These are phyloP conservation scores for Lepidurus couesii DNA, from an alignment of 1,140 invertebrate genomes.

Conservation along the genomic window DNA sequence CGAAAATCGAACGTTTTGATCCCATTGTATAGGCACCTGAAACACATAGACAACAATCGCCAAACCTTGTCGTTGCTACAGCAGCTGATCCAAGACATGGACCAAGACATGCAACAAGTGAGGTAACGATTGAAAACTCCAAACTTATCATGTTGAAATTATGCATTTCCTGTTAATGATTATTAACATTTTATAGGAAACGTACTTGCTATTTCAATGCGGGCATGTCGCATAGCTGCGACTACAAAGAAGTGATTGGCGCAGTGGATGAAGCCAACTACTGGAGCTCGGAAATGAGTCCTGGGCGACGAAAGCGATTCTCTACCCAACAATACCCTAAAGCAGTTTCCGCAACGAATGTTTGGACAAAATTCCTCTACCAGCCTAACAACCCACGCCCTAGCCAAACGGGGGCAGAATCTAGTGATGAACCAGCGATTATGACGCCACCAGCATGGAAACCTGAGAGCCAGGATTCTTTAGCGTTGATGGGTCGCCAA, in stretches of 20 bases:
- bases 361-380: neutral
- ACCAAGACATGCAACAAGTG: conserved; percentile 1
- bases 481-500: neutral
- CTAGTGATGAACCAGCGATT: neutral
- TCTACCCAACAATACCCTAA: neutral
- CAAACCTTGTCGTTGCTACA: neutral
- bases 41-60: neutral
- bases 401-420: neutral
- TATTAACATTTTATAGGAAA: conserved; percentile 40
- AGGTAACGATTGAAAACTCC: neutral
- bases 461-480: neutral
- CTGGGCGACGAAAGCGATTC: conserved; percentile 41
- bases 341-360: neutral
- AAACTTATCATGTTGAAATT: neutral
- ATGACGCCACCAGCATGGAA: neutral
- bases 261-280: conserved; percentile 44
- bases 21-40: neutral
- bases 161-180: neutral
- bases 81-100: conserved; percentile 20
- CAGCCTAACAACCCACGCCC: neutral
- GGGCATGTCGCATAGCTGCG: conserved; percentile 46
- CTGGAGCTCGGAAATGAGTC: conserved; percentile 42
- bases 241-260: conserved; percentile 45
- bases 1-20: neutral
- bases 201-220: conserved; percentile 46